A percentile compares a stretch with the other conserved stretches of the same genome.
phyloP scores from a whole-genome alignment of 1,140 invertebrate species.

The Lordiphosa clarofinis region DNA sequence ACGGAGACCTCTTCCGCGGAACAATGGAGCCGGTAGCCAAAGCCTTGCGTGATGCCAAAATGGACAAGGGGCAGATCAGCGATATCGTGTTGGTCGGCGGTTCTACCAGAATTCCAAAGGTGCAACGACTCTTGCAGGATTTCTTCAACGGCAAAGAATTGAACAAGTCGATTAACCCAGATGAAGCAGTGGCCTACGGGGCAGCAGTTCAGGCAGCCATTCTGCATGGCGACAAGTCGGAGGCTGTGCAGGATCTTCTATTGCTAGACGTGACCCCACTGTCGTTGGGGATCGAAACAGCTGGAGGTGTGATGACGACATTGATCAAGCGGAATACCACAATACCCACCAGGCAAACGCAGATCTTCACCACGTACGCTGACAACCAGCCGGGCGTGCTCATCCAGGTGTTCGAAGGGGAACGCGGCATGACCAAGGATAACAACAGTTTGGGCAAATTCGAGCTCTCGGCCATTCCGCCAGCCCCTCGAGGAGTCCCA shows the following conservation, averaged over 20 bases:
- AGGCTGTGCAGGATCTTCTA: constrained; percentile 93
- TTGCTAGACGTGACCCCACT: constrained; percentile 96
- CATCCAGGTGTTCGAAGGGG: constrained; percentile 94
- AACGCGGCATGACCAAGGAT: constrained; percentile 94
- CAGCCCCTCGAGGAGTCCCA: constrained; percentile 94
- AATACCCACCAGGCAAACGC: constrained; percentile 96
- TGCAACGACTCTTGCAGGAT: constrained; percentile 95
- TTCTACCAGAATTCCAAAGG: constrained; percentile 98
- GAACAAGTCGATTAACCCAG: constrained; percentile 97
- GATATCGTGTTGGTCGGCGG: constrained; percentile 98
- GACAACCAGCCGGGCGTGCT: constrained; percentile 97
- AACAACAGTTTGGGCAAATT: constrained; percentile 96
- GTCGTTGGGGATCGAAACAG: constrained; percentile 98
- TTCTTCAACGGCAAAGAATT: constrained; percentile 99
- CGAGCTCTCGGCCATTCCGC: constrained; percentile 94
- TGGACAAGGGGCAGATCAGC: constrained; percentile 94
- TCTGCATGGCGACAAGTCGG: constrained; percentile 95
- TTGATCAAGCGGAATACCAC: constrained; percentile 97
- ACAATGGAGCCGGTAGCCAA: constrained; percentile 98
- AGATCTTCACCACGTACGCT: constrained; percentile 97
- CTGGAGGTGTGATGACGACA: constrained; percentile 95
- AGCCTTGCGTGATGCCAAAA: constrained; percentile 94
- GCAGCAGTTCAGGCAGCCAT: constrained; percentile 96
- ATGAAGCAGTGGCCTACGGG: constrained; percentile 95
- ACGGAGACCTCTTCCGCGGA: constrained; percentile 93